Evolutionary conservation across 1,140 invertebrate genomes (phyloP), one percentile per base, ranked within the genome.

Genomic region (Saxidomus purpurata): DNA sequence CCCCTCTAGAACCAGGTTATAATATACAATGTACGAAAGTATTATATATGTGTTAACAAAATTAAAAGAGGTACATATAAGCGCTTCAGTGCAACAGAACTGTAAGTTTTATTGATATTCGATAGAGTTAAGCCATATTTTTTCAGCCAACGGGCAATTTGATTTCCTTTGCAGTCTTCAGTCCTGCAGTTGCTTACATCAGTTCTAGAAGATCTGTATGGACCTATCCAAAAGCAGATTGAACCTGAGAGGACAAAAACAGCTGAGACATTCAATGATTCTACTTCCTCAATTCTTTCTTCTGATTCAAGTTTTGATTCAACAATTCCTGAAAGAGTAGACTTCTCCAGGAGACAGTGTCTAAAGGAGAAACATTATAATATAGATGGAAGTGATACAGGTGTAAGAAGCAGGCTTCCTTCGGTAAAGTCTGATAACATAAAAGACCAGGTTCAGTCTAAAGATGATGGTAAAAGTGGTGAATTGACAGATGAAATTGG

Each of bases 181-280:
- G 55, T 59, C 4, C n/a, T 82, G 36, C 13, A 82, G 38, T 36
- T 59, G 19, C 55, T 82, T 6, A 59, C 49, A 19, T 38, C 36
- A 43, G 31, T 82, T 15, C 31, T 82, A 43, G 80, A 82, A 47
- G 61, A 82, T 11, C n/a, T 82, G 11, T 82, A 82, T 82, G 80
- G 80, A 40, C 80, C 55, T 13, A 19, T 82, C 2, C 17, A 40
- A 31, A 36, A 79, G 43, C 34, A 19, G 0, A 0, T 19, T 31
- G 36, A 55, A 40, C 0, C 80, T 28, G 80, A 63, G 9, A 25
- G n/a, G 61, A 67, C 3, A n/a, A 40, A 25, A 9, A 61, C 36
- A 47, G 49, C 40, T 36, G 59, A 67, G 3, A 82, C 36, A 67
- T 63, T 63, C 8, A 82, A 63, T 40, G 80, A 82, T 36, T 63